Evolutionary conservation across 2,888 invertebrate species (phyloP).

Genomic region (Melipona bicolor): DNA sequence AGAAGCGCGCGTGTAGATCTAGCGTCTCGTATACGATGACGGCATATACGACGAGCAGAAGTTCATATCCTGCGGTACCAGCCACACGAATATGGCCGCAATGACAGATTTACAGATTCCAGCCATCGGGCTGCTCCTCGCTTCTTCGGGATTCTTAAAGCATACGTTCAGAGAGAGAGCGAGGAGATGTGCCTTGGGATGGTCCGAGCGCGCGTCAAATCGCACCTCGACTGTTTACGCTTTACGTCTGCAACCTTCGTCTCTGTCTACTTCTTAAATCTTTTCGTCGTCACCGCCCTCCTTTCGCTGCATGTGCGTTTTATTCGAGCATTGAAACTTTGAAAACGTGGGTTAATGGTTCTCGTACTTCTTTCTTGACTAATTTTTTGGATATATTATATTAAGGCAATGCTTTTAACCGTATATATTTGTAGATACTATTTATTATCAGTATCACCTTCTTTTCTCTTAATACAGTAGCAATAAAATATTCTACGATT

Average conservation of each 20-base stretch:
- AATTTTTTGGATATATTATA: background rate
- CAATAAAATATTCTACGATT: too few relatives aligned
- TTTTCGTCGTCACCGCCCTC: constrained; percentile 34
- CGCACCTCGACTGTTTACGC: constrained; percentile 82
- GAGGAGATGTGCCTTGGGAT: constrained; percentile 66
- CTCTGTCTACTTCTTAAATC: constrained; percentile 50
- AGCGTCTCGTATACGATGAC: constrained; percentile 46
- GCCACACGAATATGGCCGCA: constrained; percentile 78
- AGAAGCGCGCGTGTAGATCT: constrained; percentile 46
- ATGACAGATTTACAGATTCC: constrained; percentile 84
- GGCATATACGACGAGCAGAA: constrained; percentile 70
- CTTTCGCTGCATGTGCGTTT: constrained; percentile 53
- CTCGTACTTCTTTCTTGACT: background rate
- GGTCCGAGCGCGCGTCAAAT: constrained; percentile 78
- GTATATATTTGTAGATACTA: too few relatives aligned
- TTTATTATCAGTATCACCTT: too few relatives aligned
- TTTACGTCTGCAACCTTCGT: constrained; percentile 74
- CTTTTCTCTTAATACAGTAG: too few relatives aligned
- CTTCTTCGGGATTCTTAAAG: constrained; percentile 78
- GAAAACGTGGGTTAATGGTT: background rate
- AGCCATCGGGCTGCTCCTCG: constrained; percentile 74
- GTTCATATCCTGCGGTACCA: constrained; percentile 75
- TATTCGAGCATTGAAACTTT: constrained; percentile 45
- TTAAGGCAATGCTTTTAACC: background rate
- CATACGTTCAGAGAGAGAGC: constrained; percentile 67